Base-by-base conservation (phyloP, 2,888 invertebrate species). In the Gasteruption jaculator region DNA sequence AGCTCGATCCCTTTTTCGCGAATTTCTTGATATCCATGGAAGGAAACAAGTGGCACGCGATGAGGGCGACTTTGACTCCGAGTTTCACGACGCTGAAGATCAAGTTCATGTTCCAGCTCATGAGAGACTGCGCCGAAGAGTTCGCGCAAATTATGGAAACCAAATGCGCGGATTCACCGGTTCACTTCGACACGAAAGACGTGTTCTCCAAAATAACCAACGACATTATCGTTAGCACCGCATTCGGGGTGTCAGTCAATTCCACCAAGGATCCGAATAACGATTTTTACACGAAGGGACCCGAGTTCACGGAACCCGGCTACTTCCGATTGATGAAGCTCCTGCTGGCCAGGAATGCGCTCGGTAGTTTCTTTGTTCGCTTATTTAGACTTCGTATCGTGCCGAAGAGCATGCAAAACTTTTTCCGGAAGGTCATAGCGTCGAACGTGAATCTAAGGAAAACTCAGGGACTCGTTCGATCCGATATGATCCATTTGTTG, bases 401-500 rank as follows among this genome's bases (percentile, higher is more conserved):
- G 8, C 29, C 38, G n/a, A 10, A 32, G 1, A 29, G 29, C 2
- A 33, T 45, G 1, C 41, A 38, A 4, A 25, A 32, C 1, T 60
- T 54, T 33, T 59, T 59, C 36, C 45, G 43, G 6, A 29, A 47
- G 5, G 21, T 59, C 2, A 46, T 63, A 1, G 27, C n/a, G 4
- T 41, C 42, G 0, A 54, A 57, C 1, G 50, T 64, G 4, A 50
- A 48, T 1, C 37, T 30, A 4, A 50, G 64, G 16, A 52, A 60
- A 1, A 48, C 52, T 3, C 32, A 52, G n/a, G 54, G 54, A 0
- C 58, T 63, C 24, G 26, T 71, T 5, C 59, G 80, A 39, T 77
- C 77, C 0, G 80, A 81, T 48, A 76, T 80, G 77, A 72, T 80
- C 10, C 77, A 80, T 40, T 52, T 79, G 12, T 60, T 80, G 40